Percentiles rank a stretch among this genome's conserved stretches.
These are phyloP conservation scores for Beris morrisii DNA, from an alignment of 2,888 invertebrate species.

Conservation along the genomic window DNA sequence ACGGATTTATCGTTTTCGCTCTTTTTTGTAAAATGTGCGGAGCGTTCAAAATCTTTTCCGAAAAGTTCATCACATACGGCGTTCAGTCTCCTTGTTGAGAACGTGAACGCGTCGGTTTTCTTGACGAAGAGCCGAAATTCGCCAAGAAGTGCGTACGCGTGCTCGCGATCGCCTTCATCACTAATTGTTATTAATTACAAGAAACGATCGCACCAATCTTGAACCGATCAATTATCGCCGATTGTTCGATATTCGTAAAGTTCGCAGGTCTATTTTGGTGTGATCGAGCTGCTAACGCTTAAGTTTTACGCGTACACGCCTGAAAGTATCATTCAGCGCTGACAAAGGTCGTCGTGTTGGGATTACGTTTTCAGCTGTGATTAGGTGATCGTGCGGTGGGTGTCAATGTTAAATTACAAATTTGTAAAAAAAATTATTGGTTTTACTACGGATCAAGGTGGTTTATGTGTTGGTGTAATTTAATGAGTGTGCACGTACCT, in stretches of 20 bases:
- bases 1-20: constrained; percentile 25
- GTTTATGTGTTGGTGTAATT: neutral
- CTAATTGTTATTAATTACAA: too few relatives aligned
- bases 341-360: constrained; percentile 11
- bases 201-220: too few relatives aligned
- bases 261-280: too few relatives aligned
- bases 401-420: constrained; percentile 4
- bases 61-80: constrained; percentile 12
- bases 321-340: neutral
- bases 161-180: constrained; percentile 5
- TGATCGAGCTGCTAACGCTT: too few relatives aligned
- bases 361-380: constrained; percentile 5
- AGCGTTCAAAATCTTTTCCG: neutral
- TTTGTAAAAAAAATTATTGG: constrained; percentile 9
- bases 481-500: neutral
- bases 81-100: constrained; percentile 21
- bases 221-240: too few relatives aligned
- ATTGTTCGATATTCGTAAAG: too few relatives aligned
- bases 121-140: neutral
- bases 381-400: neutral
- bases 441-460: neutral
- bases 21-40: neutral
- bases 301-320: too few relatives aligned
- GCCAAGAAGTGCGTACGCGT: constrained; percentile 20
- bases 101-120: constrained; percentile 21